These are phyloP conservation scores for Danaus chrysippus DNA, from an alignment of 2,888 invertebrate genomes.

Conservation along the genomic window DNA sequence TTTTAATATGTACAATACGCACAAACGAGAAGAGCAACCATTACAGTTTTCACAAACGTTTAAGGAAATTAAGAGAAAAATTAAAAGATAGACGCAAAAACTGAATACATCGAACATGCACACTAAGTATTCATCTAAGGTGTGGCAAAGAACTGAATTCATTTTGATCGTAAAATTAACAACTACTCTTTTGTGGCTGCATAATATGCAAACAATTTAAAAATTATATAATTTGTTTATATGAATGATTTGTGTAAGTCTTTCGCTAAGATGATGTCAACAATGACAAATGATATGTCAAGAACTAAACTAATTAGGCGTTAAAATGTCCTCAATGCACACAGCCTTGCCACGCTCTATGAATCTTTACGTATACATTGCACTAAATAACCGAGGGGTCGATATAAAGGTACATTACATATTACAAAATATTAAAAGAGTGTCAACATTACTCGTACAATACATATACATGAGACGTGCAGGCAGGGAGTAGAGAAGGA, in stretches of 20 bases:
- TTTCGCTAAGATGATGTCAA: conserved; percentile 69
- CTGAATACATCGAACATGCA: conserved; percentile 66
- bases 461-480: conserved; percentile 70
- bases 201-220: conserved; percentile 54
- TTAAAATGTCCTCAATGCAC: conserved; percentile 81
- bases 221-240: conserved; percentile 54
- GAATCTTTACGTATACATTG: conserved; percentile 71
- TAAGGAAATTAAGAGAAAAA: conserved; percentile 44
- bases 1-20: conserved; percentile 45
- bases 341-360: conserved; percentile 86
- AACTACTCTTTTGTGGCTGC: conserved; percentile 59
- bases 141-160: conserved; percentile 78
- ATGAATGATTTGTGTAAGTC: conserved; percentile 68
- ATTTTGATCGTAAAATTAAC: conserved; percentile 60
- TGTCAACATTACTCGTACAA: conserved; percentile 71
- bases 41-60: conserved; percentile 52
- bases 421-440: conserved; percentile 73
- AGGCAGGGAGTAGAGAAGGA: conserved; percentile 62
- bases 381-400: conserved; percentile 77
- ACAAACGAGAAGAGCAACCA: conserved; percentile 45
- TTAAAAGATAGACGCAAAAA: conserved; percentile 50
- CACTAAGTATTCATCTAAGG: conserved; percentile 73
- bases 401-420: conserved; percentile 72
- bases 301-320: conserved; percentile 75
- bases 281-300: conserved; percentile 68